phyloP scores from a whole-genome alignment of 2,113 vertebrate species.

The Festucalex cinctus region DNA sequence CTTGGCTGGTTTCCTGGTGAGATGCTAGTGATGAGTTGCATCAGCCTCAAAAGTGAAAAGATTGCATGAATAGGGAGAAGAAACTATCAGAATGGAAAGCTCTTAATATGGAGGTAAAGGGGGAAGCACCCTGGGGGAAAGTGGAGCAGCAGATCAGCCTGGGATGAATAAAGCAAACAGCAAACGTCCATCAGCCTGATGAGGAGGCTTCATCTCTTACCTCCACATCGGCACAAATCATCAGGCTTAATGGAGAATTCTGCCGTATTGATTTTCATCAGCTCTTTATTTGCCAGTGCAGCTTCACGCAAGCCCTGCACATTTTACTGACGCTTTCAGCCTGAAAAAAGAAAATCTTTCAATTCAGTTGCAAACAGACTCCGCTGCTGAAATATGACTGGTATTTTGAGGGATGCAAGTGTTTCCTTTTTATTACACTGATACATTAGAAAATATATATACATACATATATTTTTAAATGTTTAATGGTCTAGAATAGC shows the following conservation, averaged over 20 bases:
- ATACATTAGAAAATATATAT: not conserved
- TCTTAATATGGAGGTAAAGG: conserved; percentile 43
- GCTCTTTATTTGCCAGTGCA: conserved; percentile 68
- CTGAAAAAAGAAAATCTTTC: conserved; percentile 13
- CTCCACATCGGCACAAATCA: conserved; percentile 70
- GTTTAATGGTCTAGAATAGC: too few species aligned
- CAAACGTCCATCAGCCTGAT: conserved; percentile 49
- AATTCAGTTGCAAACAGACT: conserved; percentile 6
- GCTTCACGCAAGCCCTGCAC: conserved; percentile 27
- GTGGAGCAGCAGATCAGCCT: conserved; percentile 65
- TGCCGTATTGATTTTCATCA: conserved; percentile 80
- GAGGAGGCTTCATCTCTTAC: conserved; percentile 68
- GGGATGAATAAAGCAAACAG: conserved; percentile 79
- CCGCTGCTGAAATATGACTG: not conserved
- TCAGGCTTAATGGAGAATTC: conserved; percentile 73
- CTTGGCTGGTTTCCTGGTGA: conserved; percentile 52
- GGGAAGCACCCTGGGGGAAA: conserved; percentile 51
- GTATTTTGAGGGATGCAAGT: not conserved
- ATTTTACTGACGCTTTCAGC: conserved; percentile 21
- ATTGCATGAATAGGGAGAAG: conserved; percentile 14
- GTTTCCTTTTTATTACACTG: not conserved
- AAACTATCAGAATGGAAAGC: conserved; percentile 25
- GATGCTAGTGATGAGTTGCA: conserved; percentile 22
- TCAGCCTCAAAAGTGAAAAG: conserved; percentile 19
- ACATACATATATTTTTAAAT: not conserved